A percentile compares a stretch with the other conserved stretches of the same genome.
These are phyloP conservation scores for Drosophila melanogaster DNA, from an alignment of 1,140 invertebrate species.

Conservation along the genomic window DNA sequence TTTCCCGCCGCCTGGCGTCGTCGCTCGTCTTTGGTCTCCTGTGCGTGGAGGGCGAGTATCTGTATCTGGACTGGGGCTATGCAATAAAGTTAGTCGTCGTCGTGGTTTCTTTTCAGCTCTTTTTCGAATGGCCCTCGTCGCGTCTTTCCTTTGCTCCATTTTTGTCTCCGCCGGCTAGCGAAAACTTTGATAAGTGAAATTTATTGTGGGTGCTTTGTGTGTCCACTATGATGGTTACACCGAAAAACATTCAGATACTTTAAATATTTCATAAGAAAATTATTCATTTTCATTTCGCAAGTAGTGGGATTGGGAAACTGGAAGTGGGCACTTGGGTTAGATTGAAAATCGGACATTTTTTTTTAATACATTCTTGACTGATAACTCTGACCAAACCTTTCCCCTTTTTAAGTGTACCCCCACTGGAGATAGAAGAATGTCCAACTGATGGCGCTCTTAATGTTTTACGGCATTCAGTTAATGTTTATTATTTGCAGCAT, in stretches of 20 bases:
- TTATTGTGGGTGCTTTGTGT: constrained; percentile 73
- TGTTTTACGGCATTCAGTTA: constrained; percentile 65
- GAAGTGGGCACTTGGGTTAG: no score
- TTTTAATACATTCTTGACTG: no score
- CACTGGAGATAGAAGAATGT: constrained; percentile 47
- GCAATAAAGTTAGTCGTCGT: constrained; percentile 72
- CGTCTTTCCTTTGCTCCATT: constrained; percentile 46
- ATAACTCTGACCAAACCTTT: no score
- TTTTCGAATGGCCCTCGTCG: constrained; percentile 36
- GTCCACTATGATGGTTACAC: constrained; percentile 46
- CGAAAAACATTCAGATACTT: not conserved
- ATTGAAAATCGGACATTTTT: no score
- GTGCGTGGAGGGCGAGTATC: constrained; percentile 52
- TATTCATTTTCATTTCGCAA: no score
- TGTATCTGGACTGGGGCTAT: constrained; percentile 56
- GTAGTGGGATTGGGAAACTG: no score
- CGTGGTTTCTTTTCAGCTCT: constrained; percentile 38
- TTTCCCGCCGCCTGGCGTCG: constrained; percentile 67
- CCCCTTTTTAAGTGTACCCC: not conserved
- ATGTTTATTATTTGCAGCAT: constrained; percentile 44
- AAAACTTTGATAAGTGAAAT: constrained; percentile 82
- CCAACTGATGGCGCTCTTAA: constrained; percentile 56
- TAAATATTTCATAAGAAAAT: no score
- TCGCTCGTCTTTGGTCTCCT: constrained; percentile 7
- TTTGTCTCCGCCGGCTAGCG: constrained; percentile 54